A percentile compares a stretch with the other conserved stretches of the same genome.
These are phyloP conservation scores for Hydractinia symbiolongicarpus DNA, from an alignment of 30 jellyfish, hydroid and myxozoan species.

Conservation along the genomic window DNA sequence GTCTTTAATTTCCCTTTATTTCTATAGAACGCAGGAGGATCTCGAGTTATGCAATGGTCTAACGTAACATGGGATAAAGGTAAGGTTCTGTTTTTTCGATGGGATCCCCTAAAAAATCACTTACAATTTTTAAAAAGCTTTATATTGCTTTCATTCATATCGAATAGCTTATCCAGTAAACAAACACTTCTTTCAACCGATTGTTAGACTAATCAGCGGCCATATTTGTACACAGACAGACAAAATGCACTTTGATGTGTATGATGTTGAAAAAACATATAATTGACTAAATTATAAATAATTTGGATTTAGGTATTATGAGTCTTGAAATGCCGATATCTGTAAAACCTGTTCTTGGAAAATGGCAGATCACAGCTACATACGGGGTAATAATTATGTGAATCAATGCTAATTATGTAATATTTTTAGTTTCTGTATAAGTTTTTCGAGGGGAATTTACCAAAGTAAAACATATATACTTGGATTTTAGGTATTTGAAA, in stretches of 20 bases:
- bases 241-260: not conserved
- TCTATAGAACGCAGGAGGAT: constrained; percentile 62
- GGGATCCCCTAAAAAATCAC: too few relatives aligned
- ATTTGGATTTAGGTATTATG: constrained; percentile 30
- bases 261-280: not conserved
- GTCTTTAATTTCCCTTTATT: not conserved
- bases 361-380: constrained; percentile 51
- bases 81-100: not conserved
- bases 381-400: constrained; percentile 23
- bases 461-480: too few relatives aligned
- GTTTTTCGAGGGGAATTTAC: too few relatives aligned
- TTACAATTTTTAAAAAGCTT: not conserved
- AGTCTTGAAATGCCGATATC: constrained; percentile 45
- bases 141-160: not conserved
- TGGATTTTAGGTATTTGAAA: too few relatives aligned
- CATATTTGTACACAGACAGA: not conserved
- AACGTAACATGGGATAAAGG: constrained; percentile 34
- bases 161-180: not conserved
- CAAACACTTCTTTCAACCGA: too few relatives aligned
- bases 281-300: not conserved
- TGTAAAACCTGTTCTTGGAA: constrained; percentile 61
- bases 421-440: not conserved
- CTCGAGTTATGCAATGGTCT: constrained; percentile 75
- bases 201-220: too few relatives aligned
- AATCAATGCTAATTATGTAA: not conserved